Base-by-base conservation (phyloP, 1,140 invertebrate species). In the Pogonomyrmex californicus region DNA sequence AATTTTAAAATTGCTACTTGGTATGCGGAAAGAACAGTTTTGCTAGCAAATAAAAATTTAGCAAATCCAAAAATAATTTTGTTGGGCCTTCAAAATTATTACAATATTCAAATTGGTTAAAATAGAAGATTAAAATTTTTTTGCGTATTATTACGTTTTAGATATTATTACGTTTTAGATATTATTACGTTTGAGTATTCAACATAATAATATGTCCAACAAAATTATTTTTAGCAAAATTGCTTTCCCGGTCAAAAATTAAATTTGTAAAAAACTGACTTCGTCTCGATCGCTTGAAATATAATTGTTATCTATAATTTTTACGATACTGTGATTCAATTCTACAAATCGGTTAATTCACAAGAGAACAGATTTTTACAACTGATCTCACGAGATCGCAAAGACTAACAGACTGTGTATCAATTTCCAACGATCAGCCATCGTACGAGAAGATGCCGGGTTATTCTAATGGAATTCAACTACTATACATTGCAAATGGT, bases 341-440 rank as follows among this genome's bases (percentile, higher is more conserved):
- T 17, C 30, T 17, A 47, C 12, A 68, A 44, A 79, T 79, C 36
- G 47, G 41, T 38, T 79, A n/a, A 68, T 44, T n/a, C 9, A 68
- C 41, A 12, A 44, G 41, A 44, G 17, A 6, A 58, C 6, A 58
- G 65, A 23, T 82, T 23, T 58, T 66, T 66, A 54, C 47, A 17
- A 79, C 49, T 81, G 36, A 7, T 79, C 51, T 71, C 51, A 10
- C 38, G 33, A 73, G 17, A 49, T 38, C 1, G 12, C 0, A 47
- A 71, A 82, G 51, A 60, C 17, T 60, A 49, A 66, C 63, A 17
- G 9, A 56, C 36, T 82, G 38, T 36, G 23, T 60, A 49, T 83
- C 17, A 23, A 83, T 75, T 23, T 73, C 56, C 33, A 36, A 10
- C 41, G 66, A 79, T 54, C 36, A 17, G 36, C 6, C n/a, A 5